Percentiles rank a stretch among this genome's conserved stretches.
Conservation (phyloP, 2,888 invertebrate genomes). For the Synanthedon myopaeformis region DNA sequence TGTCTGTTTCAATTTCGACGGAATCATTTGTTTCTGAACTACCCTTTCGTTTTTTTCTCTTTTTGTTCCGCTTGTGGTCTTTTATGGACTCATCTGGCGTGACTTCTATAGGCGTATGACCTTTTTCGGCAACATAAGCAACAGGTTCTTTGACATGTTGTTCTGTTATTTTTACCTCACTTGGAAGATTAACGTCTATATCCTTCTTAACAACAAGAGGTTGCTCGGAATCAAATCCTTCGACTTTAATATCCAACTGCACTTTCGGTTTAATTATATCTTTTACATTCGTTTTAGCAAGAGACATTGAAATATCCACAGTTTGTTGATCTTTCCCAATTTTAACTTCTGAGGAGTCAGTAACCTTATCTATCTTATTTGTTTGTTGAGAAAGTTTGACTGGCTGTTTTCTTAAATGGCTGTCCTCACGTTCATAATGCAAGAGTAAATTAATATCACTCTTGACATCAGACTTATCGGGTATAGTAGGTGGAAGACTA, state of each 20-base stretch:
- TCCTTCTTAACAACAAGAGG: constrained; percentile 46
- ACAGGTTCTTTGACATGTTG: constrained; percentile 14
- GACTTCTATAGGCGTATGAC: constrained; percentile 24
- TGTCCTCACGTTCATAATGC: constrained; percentile 41
- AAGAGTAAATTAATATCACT: constrained; percentile 33
- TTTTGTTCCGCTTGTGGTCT: constrained; percentile 70
- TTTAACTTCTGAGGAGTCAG: neutral
- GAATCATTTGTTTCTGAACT: constrained; percentile 35
- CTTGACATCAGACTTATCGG: constrained; percentile 16
- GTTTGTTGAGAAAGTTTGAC: neutral
- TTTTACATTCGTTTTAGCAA: constrained; percentile 30
- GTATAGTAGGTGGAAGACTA: constrained; percentile 6
- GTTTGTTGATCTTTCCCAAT: constrained; percentile 24
- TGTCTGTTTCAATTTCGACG: constrained; percentile 39
- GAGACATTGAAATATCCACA: constrained; percentile 45
- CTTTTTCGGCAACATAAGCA: constrained; percentile 36
- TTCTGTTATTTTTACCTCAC: constrained; percentile 33
- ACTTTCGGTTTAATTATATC: constrained; percentile 37
- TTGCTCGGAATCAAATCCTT: constrained; percentile 28
- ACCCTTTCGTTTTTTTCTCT: constrained; percentile 74
- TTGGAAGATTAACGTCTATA: constrained; percentile 41
- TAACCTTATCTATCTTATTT: neutral
- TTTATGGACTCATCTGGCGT: constrained; percentile 23
- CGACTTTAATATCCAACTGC: constrained; percentile 34
- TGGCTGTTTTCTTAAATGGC: constrained; percentile 13